Evolutionary conservation across 2,797 vertebrate genomes (phyloP), one percentile per base, ranked within the genome.

Genomic region (Falco peregrinus): DNA sequence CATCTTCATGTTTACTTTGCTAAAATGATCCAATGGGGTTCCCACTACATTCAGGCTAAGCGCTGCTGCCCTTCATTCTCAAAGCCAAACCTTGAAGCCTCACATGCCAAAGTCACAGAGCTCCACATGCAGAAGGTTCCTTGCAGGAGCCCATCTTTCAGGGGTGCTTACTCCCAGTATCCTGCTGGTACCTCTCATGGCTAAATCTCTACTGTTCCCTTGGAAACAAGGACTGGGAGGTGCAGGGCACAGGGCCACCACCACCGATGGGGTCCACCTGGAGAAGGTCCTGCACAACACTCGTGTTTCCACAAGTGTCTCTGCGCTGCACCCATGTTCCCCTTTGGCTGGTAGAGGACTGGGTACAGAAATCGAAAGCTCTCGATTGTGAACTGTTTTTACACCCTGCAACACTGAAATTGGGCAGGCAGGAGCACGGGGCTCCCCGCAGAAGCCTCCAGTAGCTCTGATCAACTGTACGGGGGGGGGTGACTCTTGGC

Each of bases 21-120:
- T 35, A 57, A 69, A 93, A 89, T 0, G 0, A 69, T 28, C 20
- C 1, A 0, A 8, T 9, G 14, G 17, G 4, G 39, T 86, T 89
- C 24, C 41, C 37, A 57, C 39, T 53, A 60, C 29, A 45, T 5
- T 16, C 21, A 9, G 19, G 35, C 13, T 63, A 74, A 65, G 16
- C 0, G 0, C 26, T 83, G 37, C 13, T 3, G 10, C 4, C 54
- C 11, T 84, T 78, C 73, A 60, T 47, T n/a, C 60, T 90, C 11
- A 3, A 82, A 84, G 71, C 17, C 78, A 84, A 64, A 64, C n/a
- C 17, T 29, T 2, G 0, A 59, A 82, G 64, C 24, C 47, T 60
- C 3, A 1, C 61, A 61, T 13, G 24, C 53, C 2, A 6, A 75
- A 57, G 67, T 18, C 26, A 10, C n/a, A 53, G 26, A 83, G n/a